A percentile compares a stretch with the other conserved stretches of the same genome.
Conservation (phyloP, 2,888 invertebrate species). For the Lingula anatina region DNA sequence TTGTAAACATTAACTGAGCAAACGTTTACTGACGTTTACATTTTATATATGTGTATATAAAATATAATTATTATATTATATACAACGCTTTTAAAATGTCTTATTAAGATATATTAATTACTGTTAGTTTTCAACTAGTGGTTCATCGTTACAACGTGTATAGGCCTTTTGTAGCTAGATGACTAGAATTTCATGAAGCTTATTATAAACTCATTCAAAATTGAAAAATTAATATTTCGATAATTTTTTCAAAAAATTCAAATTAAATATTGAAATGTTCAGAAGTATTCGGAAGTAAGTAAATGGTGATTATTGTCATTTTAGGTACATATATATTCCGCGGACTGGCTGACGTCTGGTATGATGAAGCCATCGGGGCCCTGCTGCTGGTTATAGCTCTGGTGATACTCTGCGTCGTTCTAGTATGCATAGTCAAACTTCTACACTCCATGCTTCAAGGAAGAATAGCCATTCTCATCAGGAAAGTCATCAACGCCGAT, state of each 20-base stretch:
- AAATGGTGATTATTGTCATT: too few relatives aligned
- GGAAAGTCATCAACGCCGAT: slow-evolving; percentile 38
- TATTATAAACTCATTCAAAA: too few relatives aligned
- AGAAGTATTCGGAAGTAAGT: too few relatives aligned
- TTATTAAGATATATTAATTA: too few relatives aligned
- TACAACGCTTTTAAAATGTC: too few relatives aligned
- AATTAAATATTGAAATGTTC: too few relatives aligned
- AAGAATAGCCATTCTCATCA: slow-evolving; percentile 13
- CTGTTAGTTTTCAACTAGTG: too few relatives aligned
- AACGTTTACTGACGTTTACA: not conserved
- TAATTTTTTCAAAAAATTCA: too few relatives aligned
- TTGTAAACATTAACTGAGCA: not conserved
- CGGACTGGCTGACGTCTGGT: slow-evolving; percentile 13
- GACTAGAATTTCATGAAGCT: too few relatives aligned
- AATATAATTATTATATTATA: not conserved
- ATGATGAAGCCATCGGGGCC: slow-evolving; percentile 52
- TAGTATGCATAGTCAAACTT: slow-evolving; percentile 56
- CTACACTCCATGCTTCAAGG: slow-evolving; percentile 43
- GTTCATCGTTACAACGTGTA: too few relatives aligned
- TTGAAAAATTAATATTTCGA: too few relatives aligned
- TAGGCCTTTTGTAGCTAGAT: too few relatives aligned
- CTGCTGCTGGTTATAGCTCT: slow-evolving; percentile 55
- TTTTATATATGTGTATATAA: not conserved
- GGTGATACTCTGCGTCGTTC: slow-evolving; percentile 53
- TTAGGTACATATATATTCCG: slow-evolving; percentile 24